A percentile compares a stretch with the other conserved stretches of the same genome.
These are phyloP conservation scores for Betta splendens DNA, from an alignment of 2,797 vertebrate species.

Conservation along the genomic window DNA sequence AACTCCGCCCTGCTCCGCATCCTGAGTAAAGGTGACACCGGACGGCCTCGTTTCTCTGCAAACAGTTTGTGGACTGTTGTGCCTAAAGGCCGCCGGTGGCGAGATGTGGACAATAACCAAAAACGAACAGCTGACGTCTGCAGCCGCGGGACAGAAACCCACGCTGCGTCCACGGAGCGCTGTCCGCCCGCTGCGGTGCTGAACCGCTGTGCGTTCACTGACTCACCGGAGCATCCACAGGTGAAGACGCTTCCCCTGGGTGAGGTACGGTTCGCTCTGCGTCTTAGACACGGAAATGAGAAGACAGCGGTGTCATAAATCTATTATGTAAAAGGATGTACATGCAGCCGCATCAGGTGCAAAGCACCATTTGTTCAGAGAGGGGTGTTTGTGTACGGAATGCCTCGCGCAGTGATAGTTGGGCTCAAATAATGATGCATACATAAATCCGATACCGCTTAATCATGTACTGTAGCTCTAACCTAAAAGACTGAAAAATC, in stretches of 20 bases:
- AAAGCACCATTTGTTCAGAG: slow-evolving; percentile 82
- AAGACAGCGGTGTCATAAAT: too few relatives aligned
- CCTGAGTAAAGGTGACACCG: slow-evolving; percentile 54
- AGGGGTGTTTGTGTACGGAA: too few relatives aligned
- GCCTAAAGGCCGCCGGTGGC: slow-evolving; percentile 16
- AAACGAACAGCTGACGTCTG: slow-evolving; percentile 14
- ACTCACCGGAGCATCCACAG: slow-evolving; percentile 65
- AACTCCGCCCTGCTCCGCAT: slow-evolving; percentile 61
- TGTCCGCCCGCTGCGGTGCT: slow-evolving; percentile 73
- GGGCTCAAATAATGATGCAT: too few relatives aligned
- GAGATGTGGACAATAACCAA: slow-evolving; percentile 23
- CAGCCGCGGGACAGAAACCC: slow-evolving; percentile 27
- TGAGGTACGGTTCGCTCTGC: slow-evolving; percentile 80
- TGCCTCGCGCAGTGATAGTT: too few relatives aligned
- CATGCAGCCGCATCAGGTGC: slow-evolving; percentile 83
- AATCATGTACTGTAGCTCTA: too few relatives aligned
- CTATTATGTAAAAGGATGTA: too few relatives aligned
- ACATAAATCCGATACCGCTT: too few relatives aligned
- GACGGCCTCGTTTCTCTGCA: slow-evolving; percentile 78
- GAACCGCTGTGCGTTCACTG: slow-evolving; percentile 57
- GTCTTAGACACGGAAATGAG: too few relatives aligned
- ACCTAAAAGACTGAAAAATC: too few relatives aligned
- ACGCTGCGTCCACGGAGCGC: slow-evolving; percentile 65
- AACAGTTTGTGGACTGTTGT: slow-evolving; percentile 41
- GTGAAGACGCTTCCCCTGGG: slow-evolving; percentile 57